A percentile compares a stretch with the other conserved stretches of the same genome.
Evolutionary conservation across 2,888 invertebrate genomes (phyloP).

Genomic region (Drosophila quasianomalipes): DNA sequence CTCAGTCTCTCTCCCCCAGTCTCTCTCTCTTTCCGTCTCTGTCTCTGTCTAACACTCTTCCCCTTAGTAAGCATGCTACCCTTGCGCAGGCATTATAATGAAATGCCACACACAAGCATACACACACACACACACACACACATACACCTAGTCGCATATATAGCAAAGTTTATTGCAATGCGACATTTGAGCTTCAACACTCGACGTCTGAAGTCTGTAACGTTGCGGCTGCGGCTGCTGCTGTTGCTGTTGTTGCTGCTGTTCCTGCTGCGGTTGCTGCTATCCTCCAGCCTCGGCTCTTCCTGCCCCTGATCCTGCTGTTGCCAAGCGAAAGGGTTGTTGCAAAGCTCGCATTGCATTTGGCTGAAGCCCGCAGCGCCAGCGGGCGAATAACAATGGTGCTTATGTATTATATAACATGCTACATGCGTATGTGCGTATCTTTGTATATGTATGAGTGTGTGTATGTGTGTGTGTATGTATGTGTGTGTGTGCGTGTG

Average conservation of each 20-base stretch:
- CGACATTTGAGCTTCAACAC: constrained; percentile 79
- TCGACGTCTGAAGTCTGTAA: constrained; percentile 76
- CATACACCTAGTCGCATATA: constrained; percentile 24
- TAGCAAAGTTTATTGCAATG: constrained; percentile 76
- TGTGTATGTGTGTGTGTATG: constrained; percentile 2
- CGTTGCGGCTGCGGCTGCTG: constrained; percentile 42
- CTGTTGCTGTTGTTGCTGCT: constrained; percentile 31
- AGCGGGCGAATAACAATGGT: constrained; percentile 74
- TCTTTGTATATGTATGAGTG: constrained; percentile 5
- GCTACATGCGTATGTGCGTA: constrained; percentile 44
- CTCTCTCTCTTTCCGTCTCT: background rate
- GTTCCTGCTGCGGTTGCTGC: constrained; percentile 40
- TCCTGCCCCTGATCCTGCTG: constrained; percentile 18
- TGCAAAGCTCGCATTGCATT: constrained; percentile 76
- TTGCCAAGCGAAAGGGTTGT: constrained; percentile 59
- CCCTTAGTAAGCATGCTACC: constrained; percentile 43
- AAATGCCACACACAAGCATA: constrained; percentile 55
- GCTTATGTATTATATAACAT: constrained; percentile 75
- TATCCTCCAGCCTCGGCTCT: constrained; percentile 16
- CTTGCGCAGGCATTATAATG: constrained; percentile 70
- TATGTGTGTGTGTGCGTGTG: constrained; percentile 3
- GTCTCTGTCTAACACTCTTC: constrained; percentile 9
- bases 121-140: constrained; percentile 36
- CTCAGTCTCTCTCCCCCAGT: constrained; percentile 4
- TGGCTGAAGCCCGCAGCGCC: constrained; percentile 62